A percentile compares a stretch with the other conserved stretches of the same genome.
phyloP scores from a whole-genome alignment of 1,140 invertebrate genomes.

The Anthonomus grandis region DNA sequence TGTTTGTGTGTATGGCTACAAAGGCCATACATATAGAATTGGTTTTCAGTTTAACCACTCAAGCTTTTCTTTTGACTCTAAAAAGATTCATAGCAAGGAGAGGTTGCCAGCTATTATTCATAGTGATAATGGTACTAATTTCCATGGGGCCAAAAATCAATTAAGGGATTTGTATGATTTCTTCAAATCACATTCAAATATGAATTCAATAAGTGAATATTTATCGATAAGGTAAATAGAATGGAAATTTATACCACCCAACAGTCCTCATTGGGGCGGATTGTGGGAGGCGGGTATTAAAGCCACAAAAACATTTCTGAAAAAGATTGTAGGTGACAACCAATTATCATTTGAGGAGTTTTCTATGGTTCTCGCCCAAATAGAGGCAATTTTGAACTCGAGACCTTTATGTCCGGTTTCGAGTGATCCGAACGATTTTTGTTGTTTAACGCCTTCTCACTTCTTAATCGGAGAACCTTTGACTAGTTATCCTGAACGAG shows the following conservation, averaged over 20 bases:
- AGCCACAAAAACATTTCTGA: constrained; percentile 39
- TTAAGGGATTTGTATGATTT: constrained; percentile 15
- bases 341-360: constrained; percentile 42
- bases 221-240: background rate
- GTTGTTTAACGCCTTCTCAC: constrained; percentile 43
- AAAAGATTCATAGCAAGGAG: constrained; percentile 46
- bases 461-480: constrained; percentile 45
- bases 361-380: constrained; percentile 28
- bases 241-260: constrained; percentile 37
- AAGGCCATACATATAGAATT: constrained; percentile 51
- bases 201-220: background rate
- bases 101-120: constrained; percentile 26
- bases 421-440: constrained; percentile 36
- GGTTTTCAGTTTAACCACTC: constrained; percentile 40
- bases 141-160: constrained; percentile 13
- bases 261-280: constrained; percentile 37
- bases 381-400: constrained; percentile 41
- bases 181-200: background rate
- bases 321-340: constrained; percentile 31
- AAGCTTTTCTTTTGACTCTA: constrained; percentile 45
- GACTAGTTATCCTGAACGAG: constrained; percentile 26
- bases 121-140: constrained; percentile 27
- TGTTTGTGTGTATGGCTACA: constrained; percentile 47
- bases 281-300: constrained; percentile 38
- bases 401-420: constrained; percentile 40